Conservation (phyloP, 30 jellyfish, hydroid and myxozoan genomes). For the Turritopsis rubra region DNA sequence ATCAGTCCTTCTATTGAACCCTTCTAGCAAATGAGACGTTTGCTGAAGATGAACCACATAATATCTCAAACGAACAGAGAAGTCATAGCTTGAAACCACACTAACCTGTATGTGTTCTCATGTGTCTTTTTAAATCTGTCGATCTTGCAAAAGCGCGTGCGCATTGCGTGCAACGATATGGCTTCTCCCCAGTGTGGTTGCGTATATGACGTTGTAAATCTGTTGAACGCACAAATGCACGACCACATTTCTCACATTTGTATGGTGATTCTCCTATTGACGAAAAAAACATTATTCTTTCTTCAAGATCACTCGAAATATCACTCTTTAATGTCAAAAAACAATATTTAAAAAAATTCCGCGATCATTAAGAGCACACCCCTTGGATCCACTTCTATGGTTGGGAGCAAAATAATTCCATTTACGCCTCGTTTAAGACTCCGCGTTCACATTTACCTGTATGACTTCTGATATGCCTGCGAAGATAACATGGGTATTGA, state of each 20-base stretch:
- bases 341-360: too few relatives aligned
- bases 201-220: constrained; percentile 96
- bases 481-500: constrained; percentile 94
- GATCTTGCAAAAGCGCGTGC: constrained; percentile 97
- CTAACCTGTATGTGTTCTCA: constrained; percentile 97
- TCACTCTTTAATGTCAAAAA: too few relatives aligned
- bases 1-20: too few relatives aligned
- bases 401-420: neutral
- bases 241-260: constrained; percentile 96
- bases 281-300: neutral
- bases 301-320: too few relatives aligned
- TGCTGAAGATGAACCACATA: too few relatives aligned
- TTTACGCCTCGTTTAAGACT: neutral
- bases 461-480: constrained; percentile 96
- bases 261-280: constrained; percentile 89
- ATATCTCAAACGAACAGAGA: too few relatives aligned
- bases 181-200: constrained; percentile 98
- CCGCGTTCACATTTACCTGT: constrained; percentile 55
- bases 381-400: too few relatives aligned
- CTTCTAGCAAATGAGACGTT: too few relatives aligned
- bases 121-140: constrained; percentile 92
- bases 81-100: neutral
- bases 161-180: constrained; percentile 93
- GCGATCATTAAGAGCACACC: too few relatives aligned
- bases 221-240: constrained; percentile 99